Conservation (phyloP, 2,797 vertebrate species). For the Zalophus californianus region DNA sequence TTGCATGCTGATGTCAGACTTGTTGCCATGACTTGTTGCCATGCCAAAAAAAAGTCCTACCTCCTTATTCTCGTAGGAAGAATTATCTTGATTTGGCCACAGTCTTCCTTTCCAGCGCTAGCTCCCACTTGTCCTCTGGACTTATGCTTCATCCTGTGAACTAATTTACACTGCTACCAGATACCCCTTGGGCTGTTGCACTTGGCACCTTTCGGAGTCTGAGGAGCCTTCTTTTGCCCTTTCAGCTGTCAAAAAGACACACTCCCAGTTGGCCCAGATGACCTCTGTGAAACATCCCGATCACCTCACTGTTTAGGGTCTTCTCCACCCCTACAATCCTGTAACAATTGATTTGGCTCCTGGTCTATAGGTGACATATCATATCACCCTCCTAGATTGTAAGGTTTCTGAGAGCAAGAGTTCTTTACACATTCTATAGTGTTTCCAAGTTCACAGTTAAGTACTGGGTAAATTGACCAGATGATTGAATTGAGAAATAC, state of each 20-base stretch:
- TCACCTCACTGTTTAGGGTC: neutral
- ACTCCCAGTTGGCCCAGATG: neutral
- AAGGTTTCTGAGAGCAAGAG: neutral
- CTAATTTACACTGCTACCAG: neutral
- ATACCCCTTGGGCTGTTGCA: neutral
- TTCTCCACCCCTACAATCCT: neutral
- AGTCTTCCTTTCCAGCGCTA: neutral
- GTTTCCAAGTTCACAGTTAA: neutral
- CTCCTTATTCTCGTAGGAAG: neutral
- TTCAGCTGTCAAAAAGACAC: neutral
- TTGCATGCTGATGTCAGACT: fast-evolving
- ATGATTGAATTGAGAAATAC: neutral
- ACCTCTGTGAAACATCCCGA: neutral
- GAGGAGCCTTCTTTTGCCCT: neutral
- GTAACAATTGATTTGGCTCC: neutral
- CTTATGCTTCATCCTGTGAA: neutral
- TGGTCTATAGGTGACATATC: neutral
- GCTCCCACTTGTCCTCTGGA: neutral
- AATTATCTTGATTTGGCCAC: neutral
- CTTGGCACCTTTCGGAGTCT: neutral
- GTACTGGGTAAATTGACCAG: neutral
- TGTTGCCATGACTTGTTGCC: neutral
- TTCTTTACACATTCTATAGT: neutral
- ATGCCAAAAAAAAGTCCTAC: neutral
- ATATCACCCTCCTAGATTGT: neutral